phyloP scores from a whole-genome alignment of 2,797 vertebrate genomes.

The Sitta carolinensis region DNA sequence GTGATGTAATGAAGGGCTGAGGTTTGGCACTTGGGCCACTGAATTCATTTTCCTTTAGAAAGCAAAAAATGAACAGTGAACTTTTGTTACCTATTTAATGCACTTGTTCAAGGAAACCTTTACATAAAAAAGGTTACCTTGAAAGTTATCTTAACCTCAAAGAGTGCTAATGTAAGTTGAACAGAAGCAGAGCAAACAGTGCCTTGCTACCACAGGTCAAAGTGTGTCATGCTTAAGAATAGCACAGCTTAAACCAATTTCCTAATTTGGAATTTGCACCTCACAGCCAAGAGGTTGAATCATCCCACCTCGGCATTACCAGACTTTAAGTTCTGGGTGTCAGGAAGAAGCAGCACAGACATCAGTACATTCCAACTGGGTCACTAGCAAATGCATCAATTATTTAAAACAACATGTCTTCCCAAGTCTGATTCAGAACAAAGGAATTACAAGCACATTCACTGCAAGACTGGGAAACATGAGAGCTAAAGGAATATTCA shows the following conservation, averaged over 20 bases:
- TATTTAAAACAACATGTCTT: conserved; percentile 1
- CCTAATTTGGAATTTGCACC: conserved; percentile 3
- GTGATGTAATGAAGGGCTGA: not conserved
- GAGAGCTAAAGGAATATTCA: not conserved
- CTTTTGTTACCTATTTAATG: not conserved
- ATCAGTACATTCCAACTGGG: not conserved
- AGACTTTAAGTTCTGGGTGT: not conserved
- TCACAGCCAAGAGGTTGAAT: not conserved
- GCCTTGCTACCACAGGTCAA: not conserved
- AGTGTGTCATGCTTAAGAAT: not conserved
- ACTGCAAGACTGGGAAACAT: not conserved
- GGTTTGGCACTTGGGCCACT: not conserved
- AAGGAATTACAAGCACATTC: not conserved
- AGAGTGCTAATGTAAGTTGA: not conserved
- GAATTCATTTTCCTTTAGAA: not conserved
- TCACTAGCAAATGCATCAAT: not conserved
- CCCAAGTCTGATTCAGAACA: not conserved
- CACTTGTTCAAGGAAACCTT: not conserved
- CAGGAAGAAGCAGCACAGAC: not conserved
- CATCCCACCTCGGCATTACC: not conserved
- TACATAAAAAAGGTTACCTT: not conserved
- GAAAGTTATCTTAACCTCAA: not conserved
- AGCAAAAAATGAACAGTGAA: not conserved
- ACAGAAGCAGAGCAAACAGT: not conserved
- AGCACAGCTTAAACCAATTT: not conserved